Evolutionary conservation across 2,113 vertebrate species (phyloP).

Genomic region (Corvus cornix): DNA sequence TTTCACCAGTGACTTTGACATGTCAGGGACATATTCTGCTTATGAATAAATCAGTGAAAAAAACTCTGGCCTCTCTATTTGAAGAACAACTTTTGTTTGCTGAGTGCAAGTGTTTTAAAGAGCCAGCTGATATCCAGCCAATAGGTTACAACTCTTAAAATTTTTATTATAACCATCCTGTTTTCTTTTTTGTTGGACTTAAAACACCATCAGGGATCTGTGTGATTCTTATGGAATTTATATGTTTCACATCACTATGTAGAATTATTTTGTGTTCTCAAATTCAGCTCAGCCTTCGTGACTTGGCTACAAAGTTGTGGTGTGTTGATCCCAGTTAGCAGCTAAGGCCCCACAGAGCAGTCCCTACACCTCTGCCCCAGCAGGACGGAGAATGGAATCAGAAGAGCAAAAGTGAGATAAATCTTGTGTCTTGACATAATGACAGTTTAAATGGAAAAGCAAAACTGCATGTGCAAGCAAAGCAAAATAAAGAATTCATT

Average conservation of each 20-base stretch:
- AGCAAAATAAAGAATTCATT: neutral
- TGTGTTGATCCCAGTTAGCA: neutral
- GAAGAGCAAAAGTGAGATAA: neutral
- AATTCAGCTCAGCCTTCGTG: neutral
- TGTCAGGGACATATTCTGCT: neutral
- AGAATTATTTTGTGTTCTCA: neutral
- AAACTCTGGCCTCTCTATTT: neutral
- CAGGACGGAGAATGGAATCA: neutral
- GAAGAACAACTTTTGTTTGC: neutral
- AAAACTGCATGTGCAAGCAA: neutral
- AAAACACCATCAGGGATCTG: neutral
- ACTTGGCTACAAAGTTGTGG: neutral
- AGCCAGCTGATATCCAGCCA: neutral
- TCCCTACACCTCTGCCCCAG: neutral
- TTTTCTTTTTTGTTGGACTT: neutral
- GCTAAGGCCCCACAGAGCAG: neutral
- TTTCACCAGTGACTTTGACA: neutral
- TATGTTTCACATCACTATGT: neutral
- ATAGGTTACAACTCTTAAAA: neutral
- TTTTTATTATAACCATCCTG: neutral
- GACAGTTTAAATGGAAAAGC: neutral
- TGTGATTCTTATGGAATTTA: neutral
- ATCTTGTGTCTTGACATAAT: neutral
- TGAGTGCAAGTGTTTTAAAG: neutral
- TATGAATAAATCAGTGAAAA: constrained; percentile 14